Evolutionary conservation across 2,113 vertebrate genomes (phyloP).

Genomic region (Varanus komodoensis): DNA sequence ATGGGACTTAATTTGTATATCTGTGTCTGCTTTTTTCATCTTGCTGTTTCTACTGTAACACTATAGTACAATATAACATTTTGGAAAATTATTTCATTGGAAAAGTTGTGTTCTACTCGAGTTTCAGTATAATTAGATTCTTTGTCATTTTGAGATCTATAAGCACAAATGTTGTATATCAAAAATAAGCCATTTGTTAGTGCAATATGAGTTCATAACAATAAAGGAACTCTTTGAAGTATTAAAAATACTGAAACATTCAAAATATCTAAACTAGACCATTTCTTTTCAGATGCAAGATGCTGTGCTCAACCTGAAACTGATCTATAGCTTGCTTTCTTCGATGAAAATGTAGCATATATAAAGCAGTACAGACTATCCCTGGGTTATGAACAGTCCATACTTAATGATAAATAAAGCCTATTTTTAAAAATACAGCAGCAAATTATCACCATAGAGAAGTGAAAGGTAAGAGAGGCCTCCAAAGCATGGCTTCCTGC

Average conservation of each 20-base stretch:
- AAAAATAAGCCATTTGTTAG: not conserved
- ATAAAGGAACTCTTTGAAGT: not conserved
- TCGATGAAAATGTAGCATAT: too few relatives aligned
- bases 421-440: too few relatives aligned
- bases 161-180: not conserved
- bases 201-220: not conserved
- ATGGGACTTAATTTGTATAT: constrained; percentile 37
- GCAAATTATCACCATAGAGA: too few relatives aligned
- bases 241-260: not conserved
- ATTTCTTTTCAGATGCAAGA: not conserved
- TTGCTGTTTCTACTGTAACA: not conserved
- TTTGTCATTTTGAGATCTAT: not conserved
- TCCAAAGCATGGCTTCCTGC: too few relatives aligned
- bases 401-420: too few relatives aligned
- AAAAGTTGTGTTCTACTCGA: not conserved
- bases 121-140: not conserved
- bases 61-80: not conserved
- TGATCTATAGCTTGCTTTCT: not conserved
- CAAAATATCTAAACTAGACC: not conserved
- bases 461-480: too few relatives aligned
- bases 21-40: constrained; percentile 15
- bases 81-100: not conserved
- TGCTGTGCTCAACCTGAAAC: too few relatives aligned
- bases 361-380: too few relatives aligned
- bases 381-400: too few relatives aligned